Conservation (phyloP, 1,140 invertebrate genomes). For the Mizuhopecten yessoensis region DNA sequence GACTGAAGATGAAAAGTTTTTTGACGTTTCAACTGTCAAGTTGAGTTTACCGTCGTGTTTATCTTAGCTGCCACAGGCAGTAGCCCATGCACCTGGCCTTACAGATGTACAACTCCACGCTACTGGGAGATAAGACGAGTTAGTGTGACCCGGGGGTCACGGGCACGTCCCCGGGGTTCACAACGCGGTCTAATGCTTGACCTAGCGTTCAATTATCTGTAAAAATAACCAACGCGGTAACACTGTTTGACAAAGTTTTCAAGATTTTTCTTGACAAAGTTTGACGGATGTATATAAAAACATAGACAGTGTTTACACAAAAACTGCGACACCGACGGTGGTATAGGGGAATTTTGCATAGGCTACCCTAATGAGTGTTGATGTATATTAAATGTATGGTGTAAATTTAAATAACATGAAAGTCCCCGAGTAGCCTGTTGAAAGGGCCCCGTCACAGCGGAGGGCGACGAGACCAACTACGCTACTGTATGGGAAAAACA, state of each 20-base stretch:
- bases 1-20: neutral
- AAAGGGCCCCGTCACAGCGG: neutral
- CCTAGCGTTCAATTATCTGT: neutral
- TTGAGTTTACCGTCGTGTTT: neutral
- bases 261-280: too few relatives aligned
- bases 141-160: conserved; percentile 29
- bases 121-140: neutral
- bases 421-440: neutral
- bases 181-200: neutral
- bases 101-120: conserved; percentile 12
- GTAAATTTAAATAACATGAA: conserved; percentile 30
- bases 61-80: neutral
- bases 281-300: conserved; percentile 27
- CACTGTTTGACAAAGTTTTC: neutral
- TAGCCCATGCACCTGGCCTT: neutral
- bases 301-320: neutral
- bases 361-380: neutral
- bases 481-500: neutral
- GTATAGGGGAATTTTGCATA: neutral
- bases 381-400: conserved; percentile 6
- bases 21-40: conserved; percentile 23
- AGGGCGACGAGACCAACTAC: neutral
- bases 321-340: conserved; percentile 23
- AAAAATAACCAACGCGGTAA: neutral
- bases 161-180: neutral